Base-by-base conservation (phyloP, 2,797 vertebrate species). In the Hozukius guyotensis region DNA sequence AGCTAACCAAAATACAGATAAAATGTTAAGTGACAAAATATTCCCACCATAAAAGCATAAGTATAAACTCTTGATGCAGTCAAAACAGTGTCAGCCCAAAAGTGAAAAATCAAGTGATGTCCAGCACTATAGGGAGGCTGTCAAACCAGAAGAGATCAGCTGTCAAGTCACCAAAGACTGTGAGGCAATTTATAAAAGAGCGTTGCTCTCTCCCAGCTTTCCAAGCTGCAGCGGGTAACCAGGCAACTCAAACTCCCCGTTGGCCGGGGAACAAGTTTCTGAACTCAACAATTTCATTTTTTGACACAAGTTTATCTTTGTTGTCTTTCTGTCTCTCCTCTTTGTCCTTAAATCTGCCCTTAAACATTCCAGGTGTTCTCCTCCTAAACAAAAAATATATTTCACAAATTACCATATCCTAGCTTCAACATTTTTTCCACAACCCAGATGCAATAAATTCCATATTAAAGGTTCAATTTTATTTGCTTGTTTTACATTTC, bases 141-240 rank as follows among this genome's bases (percentile, higher is more conserved):
- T 83, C 83, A 75, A 75, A 85, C 71, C 52, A 76, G 72, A 78
- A 61, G 75, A 83, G 69, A 88, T 78, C 59, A 81, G 75, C 76
- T 75, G 86, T 91, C 88, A 84, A 83, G 90, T 90, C 85, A 86
- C 65, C 68, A 79, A 83, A 78, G 62, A 72, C 63, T 82, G 78
- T 73, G 82, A 83, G 73, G 78, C 84, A 75, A 80, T 84, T 84
- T 72, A 85, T 80, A 80, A 80, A 79, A 86, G 68, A 77, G 55
- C 55, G 34, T 63, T 77, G 60, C 57, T 68, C 74, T 66, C 73
- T 63, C 46, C 62, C 13, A 73, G 69, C 72, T 88, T 80, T 72
- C 36, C 36, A 67, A 10, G 34, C 68, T 78, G 68, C 62, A 80
- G 12, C 16, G 31, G 55, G 85, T 88, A 85, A 70, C 86, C 77